A percentile compares a stretch with the other conserved stretches of the same genome.
phyloP scores from a whole-genome alignment of 2,888 invertebrate genomes.

The Ferrisia virgata region DNA sequence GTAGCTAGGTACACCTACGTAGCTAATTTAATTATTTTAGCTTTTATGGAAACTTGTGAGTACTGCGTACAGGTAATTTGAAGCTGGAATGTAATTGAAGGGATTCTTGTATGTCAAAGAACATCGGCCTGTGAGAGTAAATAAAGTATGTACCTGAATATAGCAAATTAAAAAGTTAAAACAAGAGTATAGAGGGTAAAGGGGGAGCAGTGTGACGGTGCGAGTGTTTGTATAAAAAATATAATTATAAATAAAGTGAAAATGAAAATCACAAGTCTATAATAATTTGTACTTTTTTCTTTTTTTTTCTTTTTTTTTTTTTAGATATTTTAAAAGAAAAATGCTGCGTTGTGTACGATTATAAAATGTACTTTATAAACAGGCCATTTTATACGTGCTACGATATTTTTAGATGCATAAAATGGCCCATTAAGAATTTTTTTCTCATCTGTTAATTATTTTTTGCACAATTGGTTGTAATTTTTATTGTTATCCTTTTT shows the following conservation, averaged over 20 bases:
- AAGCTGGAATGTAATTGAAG: not conserved
- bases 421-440: not conserved
- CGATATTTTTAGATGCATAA: too few species aligned
- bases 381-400: not conserved
- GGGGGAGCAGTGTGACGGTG: not conserved
- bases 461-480: conserved; percentile 7
- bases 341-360: too few species aligned
- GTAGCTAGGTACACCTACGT: too few species aligned
- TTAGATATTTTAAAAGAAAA: not conserved
- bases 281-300: not conserved
- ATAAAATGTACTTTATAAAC: not conserved
- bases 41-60: too few species aligned
- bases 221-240: too few species aligned
- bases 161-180: too few species aligned
- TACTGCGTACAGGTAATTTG: too few species aligned
- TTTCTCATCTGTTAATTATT: not conserved
- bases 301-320: not conserved
- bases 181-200: too few species aligned
- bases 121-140: not conserved
- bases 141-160: too few species aligned
- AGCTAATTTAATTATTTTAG: too few species aligned
- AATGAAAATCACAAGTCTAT: not conserved
- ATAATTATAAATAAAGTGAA: too few species aligned
- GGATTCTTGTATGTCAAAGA: not conserved
- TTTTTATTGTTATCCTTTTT: not conserved